A percentile compares a stretch with the other conserved stretches of the same genome.
phyloP scores from a whole-genome alignment of 2,113 vertebrate genomes.

The Hippocampus comes region DNA sequence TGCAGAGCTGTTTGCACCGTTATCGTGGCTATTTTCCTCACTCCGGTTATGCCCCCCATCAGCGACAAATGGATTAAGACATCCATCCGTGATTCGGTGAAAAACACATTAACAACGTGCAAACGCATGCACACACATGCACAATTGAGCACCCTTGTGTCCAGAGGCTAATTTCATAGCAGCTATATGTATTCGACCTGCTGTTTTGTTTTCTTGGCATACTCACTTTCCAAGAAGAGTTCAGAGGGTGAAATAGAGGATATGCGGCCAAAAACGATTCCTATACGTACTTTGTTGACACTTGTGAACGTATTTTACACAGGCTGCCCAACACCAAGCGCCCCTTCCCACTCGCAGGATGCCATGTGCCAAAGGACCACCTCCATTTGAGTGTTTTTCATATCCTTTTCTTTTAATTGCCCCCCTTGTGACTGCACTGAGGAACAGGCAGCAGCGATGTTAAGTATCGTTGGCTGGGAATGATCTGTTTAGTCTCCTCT shows the following conservation, averaged over 20 bases:
- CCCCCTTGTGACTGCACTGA: constrained; percentile 59
- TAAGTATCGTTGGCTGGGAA: constrained; percentile 55
- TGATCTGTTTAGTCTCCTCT: constrained; percentile 54
- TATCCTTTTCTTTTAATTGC: constrained; percentile 61
- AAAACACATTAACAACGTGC: constrained; percentile 43
- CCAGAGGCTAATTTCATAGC: constrained; percentile 32
- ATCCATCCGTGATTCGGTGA: constrained; percentile 41
- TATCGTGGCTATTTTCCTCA: constrained; percentile 51
- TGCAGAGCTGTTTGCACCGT: constrained; percentile 28
- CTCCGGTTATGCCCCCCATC: constrained; percentile 55
- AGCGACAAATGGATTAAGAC: constrained; percentile 52
- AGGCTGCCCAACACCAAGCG: constrained; percentile 62
- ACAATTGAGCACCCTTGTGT: constrained; percentile 28
- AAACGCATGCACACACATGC: neutral
- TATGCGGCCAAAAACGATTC: constrained; percentile 63
- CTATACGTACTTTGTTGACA: constrained; percentile 72
- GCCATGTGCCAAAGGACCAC: constrained; percentile 15
- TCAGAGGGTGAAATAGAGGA: neutral
- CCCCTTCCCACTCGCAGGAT: constrained; percentile 50
- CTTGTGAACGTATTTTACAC: constrained; percentile 69
- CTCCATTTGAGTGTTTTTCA: constrained; percentile 49
- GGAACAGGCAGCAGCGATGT: constrained; percentile 43
- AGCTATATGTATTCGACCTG: constrained; percentile 32
- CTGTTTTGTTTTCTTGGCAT: neutral
- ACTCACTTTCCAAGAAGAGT: neutral